Evolutionary conservation across 2,113 vertebrate genomes (phyloP), one percentile per base, ranked within the genome.

Genomic region (Lycocorax pyrrhopterus): DNA sequence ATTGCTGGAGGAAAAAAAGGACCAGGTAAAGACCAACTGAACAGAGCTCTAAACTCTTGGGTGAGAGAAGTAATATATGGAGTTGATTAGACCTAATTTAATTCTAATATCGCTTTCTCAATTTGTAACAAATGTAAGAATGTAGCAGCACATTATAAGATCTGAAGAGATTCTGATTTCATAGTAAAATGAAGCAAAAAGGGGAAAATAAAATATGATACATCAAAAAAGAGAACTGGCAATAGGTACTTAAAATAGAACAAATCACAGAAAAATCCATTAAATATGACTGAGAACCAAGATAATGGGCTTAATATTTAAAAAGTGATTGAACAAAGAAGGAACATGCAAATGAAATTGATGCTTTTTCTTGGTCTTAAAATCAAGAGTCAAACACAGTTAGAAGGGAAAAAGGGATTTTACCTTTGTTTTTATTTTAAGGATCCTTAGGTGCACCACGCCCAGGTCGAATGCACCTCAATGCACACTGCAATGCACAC

Each of bases 161-260:
- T 52, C n/a, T 72, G 43, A 82, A 81, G 46, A 88, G 32, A 87
- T 72, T 75, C 52, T 92, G 73, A 78, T 84, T 93, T 90, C 47
- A 27, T 10, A 44, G 20, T 35, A 85, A 75, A 67, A 56, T 58
- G 30, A 67, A 25, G 60, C 71, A 89, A 84, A 90, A 87, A 0
- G 41, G 62, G 13, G 37, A 79, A 92, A 73, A 92, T 72, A 32
- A 89, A 84, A 94, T 69, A 90, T 0, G 2, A 68, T 75, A 68
- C 27, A 56, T 84, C 72, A 75, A 94, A 67, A 91, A 92, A 82
- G 21, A 73, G 79, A 89, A 84, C 10, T 29, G 18, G 58, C 60
- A 93, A 72, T 74, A 6, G 3, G 32, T 87, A 72, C 94, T 91
- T 93, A 96, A 95, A 93, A 92, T 93, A 95, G 93, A 93, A 79